phyloP scores from a whole-genome alignment of 1,140 invertebrate species.

The Tetraneura akinire region DNA sequence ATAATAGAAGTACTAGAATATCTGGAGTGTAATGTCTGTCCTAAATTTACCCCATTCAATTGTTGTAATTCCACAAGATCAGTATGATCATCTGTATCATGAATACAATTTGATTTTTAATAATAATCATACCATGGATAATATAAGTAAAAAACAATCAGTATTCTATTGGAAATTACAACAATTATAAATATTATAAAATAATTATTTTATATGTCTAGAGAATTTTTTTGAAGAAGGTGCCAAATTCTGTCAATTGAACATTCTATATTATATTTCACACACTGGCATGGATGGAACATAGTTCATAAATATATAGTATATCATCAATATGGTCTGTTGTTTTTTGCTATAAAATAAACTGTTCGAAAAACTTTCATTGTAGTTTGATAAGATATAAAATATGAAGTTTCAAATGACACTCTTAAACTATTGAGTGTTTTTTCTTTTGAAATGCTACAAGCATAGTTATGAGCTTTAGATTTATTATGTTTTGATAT shows the following conservation, averaged over 20 bases:
- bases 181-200: no score
- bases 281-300: no score
- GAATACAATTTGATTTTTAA: no score
- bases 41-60: slow-evolving; percentile 1
- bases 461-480: slow-evolving; percentile 11
- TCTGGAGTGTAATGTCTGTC: slow-evolving; percentile 11
- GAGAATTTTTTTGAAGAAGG: no score
- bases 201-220: no score
- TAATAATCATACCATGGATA: no score
- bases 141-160: no score
- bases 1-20: slow-evolving; percentile 18
- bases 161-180: no score
- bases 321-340: slow-evolving; percentile 18
- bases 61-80: slow-evolving; percentile 26
- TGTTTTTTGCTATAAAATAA: slow-evolving; percentile 42
- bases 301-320: no score
- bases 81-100: slow-evolving; percentile 13
- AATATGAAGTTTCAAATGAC: neutral
- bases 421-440: neutral
- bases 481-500: slow-evolving; percentile 27
- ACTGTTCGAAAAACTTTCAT: slow-evolving; percentile 1
- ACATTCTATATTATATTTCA: no score
- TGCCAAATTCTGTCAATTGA: no score
- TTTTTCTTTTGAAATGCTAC: slow-evolving; percentile 16
- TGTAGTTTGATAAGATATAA: slow-evolving; percentile 10